Evolutionary conservation across 2,797 vertebrate species (phyloP), one percentile per base, ranked within the genome.

Genomic region (Loris lydekkerianus): DNA sequence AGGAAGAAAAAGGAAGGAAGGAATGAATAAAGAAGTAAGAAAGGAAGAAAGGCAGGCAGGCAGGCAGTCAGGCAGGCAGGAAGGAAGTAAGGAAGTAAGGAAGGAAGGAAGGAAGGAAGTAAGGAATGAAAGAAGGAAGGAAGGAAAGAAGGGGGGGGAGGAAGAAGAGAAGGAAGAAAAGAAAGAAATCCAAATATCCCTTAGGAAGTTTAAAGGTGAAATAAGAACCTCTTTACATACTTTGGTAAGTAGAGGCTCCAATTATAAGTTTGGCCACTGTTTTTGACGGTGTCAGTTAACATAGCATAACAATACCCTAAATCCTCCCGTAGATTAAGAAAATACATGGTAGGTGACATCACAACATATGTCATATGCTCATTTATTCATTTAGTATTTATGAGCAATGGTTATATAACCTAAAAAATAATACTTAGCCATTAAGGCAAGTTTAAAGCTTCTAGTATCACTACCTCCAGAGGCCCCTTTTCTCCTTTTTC

Each of bases 361-460:
- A 78, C 10, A 86, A 14, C 7, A 27, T 87, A 29, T 56, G 25
- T 90, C 40, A 46, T 43, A 4, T 69, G 31, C 7, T 69, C 27
- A 34, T 37, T 89, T 81, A n/a, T 58, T 82, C 11, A 93, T 84
- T 83, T 15, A 78, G 37, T 83, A 90, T 72, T 75, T 91, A 70
- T 67, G 34, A 76, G 34, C 37, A 37, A 78, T 76, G 56, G 31
- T 60, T 89, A 67, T 25, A 58, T n/a, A 88, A 63, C 92, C 56
- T 81, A n/a, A 94, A 94, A 97, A 94, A 67, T 65, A 93, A 89
- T 69, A 89, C 14, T 73, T 92, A 82, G 49, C 75, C 61, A 76
- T n/a, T 91, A 84, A 78, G 43, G 58, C 40, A 63, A 80, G 81
- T 75, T 83, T 77, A 78, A 43, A 4, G 63, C 69, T 31, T 86